Evolutionary conservation across 2,888 invertebrate species (phyloP), one percentile per base, ranked within the genome.

Genomic region (Norana najaformis): DNA sequence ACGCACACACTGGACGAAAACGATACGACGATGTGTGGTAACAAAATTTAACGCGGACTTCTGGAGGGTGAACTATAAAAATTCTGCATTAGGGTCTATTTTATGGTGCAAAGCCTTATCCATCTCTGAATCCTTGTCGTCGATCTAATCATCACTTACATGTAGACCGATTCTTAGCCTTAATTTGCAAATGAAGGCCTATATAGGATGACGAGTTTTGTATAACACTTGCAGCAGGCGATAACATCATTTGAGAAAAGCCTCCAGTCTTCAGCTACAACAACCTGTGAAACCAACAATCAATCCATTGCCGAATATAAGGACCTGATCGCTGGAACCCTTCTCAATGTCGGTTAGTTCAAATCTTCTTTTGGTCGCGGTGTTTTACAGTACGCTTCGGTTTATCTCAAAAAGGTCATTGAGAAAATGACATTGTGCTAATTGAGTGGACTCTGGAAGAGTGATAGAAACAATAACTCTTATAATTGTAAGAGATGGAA

Each of bases 261-360:
- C n/a, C 69, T 69, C 69, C 69, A 69, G 3, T n/a, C n/a, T 69
- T n/a, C 69, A 69, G n/a, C 11, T n/a, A 69, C 69, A n/a, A 13
- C 69, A n/a, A 69, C 30, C n/a, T n/a, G n/a, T 30, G 69, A 69
- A 69, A 69, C 69, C 30, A 69, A 30, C 13, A n/a, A 8, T 16
- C 91, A 90, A 34, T 82, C 90, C 13, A 69, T 90, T 20, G 93
- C 93, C 14, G 93, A 94, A 90, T 94, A 94, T 91, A 92, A 93
- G 83, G 93, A 93, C 69, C 90, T 93, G 89, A 94, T 94, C 23
- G 93, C 92, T 89, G 93, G 93, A 41, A 93, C 93, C 34, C 92
- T 94, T 34, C 92, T 93, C 36, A 93, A 93, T 41, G 93, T 93
- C 47, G 93, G 94, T 94, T 92, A 92, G 93, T 69, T n/a, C 69